Percentiles rank a stretch among this genome's conserved stretches.
phyloP scores from a whole-genome alignment of 2,113 vertebrate species.

The Syngnathus scovelli region DNA sequence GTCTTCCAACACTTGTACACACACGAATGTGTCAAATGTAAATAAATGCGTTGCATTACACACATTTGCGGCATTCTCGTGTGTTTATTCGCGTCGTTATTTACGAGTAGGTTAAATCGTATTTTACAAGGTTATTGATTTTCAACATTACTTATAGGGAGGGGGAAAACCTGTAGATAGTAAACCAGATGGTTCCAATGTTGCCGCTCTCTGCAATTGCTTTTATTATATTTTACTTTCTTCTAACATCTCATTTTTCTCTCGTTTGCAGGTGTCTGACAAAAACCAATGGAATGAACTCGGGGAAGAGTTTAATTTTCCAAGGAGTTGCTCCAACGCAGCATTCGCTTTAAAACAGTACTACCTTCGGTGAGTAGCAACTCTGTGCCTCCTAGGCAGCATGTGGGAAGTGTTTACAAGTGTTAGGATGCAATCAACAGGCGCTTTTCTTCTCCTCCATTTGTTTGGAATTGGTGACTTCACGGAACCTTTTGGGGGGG shows the following conservation, averaged over 20 bases:
- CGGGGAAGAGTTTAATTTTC: conserved; percentile 96
- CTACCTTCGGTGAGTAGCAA: conserved; percentile 95
- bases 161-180: conserved; percentile 30
- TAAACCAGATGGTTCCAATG: conserved; percentile 37
- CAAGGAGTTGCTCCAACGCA: conserved; percentile 96
- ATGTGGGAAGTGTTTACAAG: conserved; percentile 75
- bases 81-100: conserved; percentile 1
- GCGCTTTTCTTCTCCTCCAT: conserved; percentile 16
- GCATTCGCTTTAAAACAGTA: conserved; percentile 99
- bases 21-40: conserved; percentile 29
- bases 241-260: neutral
- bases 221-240: conserved; percentile 30
- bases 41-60: conserved; percentile 16
- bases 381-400: conserved; percentile 48
- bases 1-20: conserved; percentile 18
- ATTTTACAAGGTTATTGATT: conserved; percentile 49
- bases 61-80: neutral
- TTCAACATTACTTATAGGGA: conserved; percentile 14
- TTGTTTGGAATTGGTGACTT: conserved; percentile 2
- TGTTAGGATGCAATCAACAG: conserved; percentile 45
- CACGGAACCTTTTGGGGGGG: neutral
- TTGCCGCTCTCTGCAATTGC: conserved; percentile 30
- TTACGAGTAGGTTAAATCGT: neutral
- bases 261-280: conserved; percentile 85
- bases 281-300: conserved; percentile 98